Evolutionary conservation across 2,113 vertebrate species (phyloP).

Genomic region (Nanorana parkeri): DNA sequence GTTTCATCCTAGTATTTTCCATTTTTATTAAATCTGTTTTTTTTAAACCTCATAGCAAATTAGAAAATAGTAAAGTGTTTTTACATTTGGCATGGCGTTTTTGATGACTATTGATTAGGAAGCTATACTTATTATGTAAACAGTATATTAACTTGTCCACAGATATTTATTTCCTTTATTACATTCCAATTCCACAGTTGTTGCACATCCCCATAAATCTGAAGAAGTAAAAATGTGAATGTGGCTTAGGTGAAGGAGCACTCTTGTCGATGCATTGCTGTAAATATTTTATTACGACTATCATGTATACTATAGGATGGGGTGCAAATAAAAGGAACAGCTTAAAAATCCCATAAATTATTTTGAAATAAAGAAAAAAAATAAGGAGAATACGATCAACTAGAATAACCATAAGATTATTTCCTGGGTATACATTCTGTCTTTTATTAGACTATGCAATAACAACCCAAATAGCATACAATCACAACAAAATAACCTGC

Average conservation of each 20-base stretch:
- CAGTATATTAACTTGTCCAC: conserved; percentile 6
- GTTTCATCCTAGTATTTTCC: background rate
- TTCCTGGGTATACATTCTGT: too few relatives aligned
- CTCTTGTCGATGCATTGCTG: background rate
- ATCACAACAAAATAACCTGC: too few relatives aligned
- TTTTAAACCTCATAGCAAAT: background rate
- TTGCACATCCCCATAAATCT: conserved; percentile 21
- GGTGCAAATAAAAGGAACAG: too few relatives aligned
- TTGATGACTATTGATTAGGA: conserved; percentile 27
- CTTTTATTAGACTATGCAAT: too few relatives aligned
- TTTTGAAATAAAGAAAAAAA: background rate
- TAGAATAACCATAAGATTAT: too few relatives aligned
- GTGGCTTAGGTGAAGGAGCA: background rate
- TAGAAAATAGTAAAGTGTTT: too few relatives aligned
- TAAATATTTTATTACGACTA: conserved; percentile 19
- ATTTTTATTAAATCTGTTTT: background rate
- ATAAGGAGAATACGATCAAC: background rate
- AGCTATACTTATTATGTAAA: background rate
- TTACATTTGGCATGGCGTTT: background rate
- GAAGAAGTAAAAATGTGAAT: background rate
- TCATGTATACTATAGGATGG: background rate
- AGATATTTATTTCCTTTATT: conserved; percentile 15
- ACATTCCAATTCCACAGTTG: conserved; percentile 1
- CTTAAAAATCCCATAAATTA: background rate
- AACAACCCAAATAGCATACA: too few relatives aligned